Evolutionary conservation across 2,797 vertebrate genomes (phyloP).

Genomic region (Ibycter americanus): DNA sequence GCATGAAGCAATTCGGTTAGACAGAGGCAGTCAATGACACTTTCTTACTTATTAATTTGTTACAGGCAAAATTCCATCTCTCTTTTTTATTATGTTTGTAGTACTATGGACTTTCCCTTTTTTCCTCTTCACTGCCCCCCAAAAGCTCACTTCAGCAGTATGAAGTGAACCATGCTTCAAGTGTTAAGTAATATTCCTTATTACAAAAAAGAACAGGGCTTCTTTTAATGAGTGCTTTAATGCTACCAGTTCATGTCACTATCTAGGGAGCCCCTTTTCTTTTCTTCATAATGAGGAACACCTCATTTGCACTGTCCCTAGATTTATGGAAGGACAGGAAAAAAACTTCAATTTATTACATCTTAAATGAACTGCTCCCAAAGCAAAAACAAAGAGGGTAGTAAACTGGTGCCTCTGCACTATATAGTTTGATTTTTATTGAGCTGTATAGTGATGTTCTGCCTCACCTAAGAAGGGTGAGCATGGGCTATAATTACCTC

Average conservation of each 20-base stretch:
- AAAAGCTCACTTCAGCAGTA: constrained; percentile 60
- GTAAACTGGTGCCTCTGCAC: constrained; percentile 45
- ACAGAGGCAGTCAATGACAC: constrained; percentile 15
- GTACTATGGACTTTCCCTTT: constrained; percentile 11
- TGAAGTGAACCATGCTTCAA: constrained; percentile 24
- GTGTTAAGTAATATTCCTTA: constrained; percentile 64
- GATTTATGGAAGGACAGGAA: constrained; percentile 73
- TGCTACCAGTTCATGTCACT: constrained; percentile 26
- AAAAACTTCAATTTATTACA: constrained; percentile 72
- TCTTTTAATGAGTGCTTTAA: constrained; percentile 73
- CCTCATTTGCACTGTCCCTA: constrained; percentile 76
- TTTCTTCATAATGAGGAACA: constrained; percentile 72
- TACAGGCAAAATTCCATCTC: constrained; percentile 43
- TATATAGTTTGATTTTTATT: constrained; percentile 63
- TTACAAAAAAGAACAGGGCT: constrained; percentile 19
- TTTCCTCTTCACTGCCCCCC: constrained; percentile 20
- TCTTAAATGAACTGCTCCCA: constrained; percentile 77
- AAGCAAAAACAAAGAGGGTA: constrained; percentile 74
- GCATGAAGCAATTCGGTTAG: constrained; percentile 19
- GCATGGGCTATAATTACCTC: constrained; percentile 45
- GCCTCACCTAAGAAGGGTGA: constrained; percentile 42
- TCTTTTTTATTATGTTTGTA: constrained; percentile 39
- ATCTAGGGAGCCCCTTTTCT: constrained; percentile 68
- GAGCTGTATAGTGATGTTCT: constrained; percentile 32
- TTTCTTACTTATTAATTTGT: constrained; percentile 55